These are phyloP conservation scores for Branchipolynoe longqiensis DNA, from an alignment of 2,888 invertebrate species.

Conservation along the genomic window DNA sequence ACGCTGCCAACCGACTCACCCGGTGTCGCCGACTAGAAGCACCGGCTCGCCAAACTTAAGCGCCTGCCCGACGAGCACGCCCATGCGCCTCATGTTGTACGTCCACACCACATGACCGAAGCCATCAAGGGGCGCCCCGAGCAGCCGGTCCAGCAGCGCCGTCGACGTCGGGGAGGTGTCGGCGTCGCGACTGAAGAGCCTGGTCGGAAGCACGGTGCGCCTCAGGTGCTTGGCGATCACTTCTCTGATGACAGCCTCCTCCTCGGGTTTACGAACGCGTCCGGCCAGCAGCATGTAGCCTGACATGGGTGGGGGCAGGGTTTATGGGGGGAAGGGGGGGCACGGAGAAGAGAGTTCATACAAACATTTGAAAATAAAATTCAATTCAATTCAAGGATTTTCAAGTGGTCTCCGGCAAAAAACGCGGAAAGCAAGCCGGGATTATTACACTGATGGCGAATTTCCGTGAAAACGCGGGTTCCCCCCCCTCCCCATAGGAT, in stretches of 20 bases:
- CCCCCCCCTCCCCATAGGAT: too few species aligned
- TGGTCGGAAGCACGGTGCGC: conserved; percentile 87
- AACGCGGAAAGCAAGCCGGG: too few species aligned
- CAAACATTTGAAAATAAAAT: too few species aligned
- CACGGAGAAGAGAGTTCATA: too few species aligned
- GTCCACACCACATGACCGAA: conserved; percentile 97
- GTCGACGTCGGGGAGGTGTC: conserved; percentile 89
- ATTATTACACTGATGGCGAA: too few species aligned
- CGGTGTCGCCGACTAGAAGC: conserved; percentile 97
- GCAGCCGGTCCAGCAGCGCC: conserved; percentile 58
- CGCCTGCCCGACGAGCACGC: conserved; percentile 87
- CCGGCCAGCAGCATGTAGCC: conserved; percentile 96
- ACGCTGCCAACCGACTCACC: too few species aligned
- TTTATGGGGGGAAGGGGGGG: too few species aligned
- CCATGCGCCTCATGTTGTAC: conserved; percentile 89
- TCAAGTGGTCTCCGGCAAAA: too few species aligned
- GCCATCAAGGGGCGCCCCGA: conserved; percentile 73
- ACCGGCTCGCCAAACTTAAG: conserved; percentile 96
- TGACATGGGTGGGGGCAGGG: too few species aligned
- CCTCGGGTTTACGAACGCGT: conserved; percentile 92
- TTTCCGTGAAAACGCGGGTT: too few species aligned
- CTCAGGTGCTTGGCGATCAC: conserved; percentile 87
- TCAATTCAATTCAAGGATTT: too few species aligned
- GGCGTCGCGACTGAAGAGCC: conserved; percentile 85
- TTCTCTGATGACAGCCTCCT: conserved; percentile 90